phyloP scores from a whole-genome alignment of 2,888 invertebrate species.

The Epistrophella euchroma region DNA sequence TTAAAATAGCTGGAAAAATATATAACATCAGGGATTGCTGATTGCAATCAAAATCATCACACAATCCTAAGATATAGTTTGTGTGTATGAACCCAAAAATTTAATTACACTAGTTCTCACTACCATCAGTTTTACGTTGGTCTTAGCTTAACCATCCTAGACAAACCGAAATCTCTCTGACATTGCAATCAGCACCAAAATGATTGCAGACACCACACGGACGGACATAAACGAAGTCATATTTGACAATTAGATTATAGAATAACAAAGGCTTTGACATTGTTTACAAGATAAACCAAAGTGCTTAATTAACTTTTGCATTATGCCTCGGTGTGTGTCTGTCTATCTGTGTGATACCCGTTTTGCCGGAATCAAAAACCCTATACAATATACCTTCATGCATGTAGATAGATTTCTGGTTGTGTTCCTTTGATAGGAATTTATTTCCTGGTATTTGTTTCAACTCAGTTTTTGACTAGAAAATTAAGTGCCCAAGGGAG shows the following conservation, averaged over 20 bases:
- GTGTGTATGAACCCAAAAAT: constrained; percentile 47
- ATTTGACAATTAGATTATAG: constrained; percentile 76
- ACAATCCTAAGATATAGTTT: constrained; percentile 9
- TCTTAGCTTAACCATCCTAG: neutral
- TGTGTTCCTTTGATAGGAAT: constrained; percentile 30
- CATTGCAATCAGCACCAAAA: constrained; percentile 67
- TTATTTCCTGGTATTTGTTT: constrained; percentile 56
- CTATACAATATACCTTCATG: neutral
- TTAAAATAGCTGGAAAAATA: constrained; percentile 26
- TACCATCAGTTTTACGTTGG: neutral
- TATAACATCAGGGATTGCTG: constrained; percentile 35
- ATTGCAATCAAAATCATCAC: constrained; percentile 64
- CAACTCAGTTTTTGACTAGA: constrained; percentile 45
- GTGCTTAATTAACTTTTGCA: constrained; percentile 73
- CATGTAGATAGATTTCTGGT: neutral
- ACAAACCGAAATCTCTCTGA: neutral
- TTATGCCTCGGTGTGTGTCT: constrained; percentile 22
- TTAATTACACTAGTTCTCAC: constrained; percentile 55
- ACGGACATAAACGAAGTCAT: constrained; percentile 54
- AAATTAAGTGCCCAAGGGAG: constrained; percentile 51
- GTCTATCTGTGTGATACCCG: constrained; percentile 14
- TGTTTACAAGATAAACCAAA: constrained; percentile 73
- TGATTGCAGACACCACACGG: constrained; percentile 55
- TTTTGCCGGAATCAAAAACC: constrained; percentile 16
- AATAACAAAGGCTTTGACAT: constrained; percentile 74